Conservation (phyloP, 2,888 invertebrate species). For the Nymphalis c-album region DNA sequence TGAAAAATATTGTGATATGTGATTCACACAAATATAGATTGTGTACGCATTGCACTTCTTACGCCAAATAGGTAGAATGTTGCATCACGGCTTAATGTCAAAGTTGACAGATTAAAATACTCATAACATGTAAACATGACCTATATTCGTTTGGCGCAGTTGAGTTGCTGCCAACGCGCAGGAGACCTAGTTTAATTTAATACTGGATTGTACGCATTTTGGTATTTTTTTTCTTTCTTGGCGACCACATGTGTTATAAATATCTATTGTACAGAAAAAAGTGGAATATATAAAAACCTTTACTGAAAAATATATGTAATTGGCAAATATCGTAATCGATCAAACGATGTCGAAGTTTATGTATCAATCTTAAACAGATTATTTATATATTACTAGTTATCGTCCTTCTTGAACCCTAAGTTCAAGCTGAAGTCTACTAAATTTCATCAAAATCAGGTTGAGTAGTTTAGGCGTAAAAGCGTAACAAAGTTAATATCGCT, state of each 20-base stretch:
- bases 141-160: constrained; percentile 35
- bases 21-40: neutral
- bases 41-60: neutral
- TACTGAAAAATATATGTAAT: too few relatives aligned
- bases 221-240: neutral
- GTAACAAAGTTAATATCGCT: too few relatives aligned
- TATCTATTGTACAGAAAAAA: too few relatives aligned
- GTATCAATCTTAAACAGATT: too few relatives aligned
- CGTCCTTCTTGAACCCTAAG: too few relatives aligned
- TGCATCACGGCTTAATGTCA: constrained; percentile 30
- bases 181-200: constrained; percentile 31
- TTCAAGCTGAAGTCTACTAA: too few relatives aligned
- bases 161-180: constrained; percentile 37
- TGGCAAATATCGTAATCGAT: too few relatives aligned
- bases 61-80: constrained; percentile 9
- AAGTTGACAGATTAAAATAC: constrained; percentile 38
- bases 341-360: too few relatives aligned
- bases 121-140: constrained; percentile 39
- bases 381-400: too few relatives aligned
- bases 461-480: too few relatives aligned
- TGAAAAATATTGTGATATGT: neutral
- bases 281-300: too few relatives aligned
- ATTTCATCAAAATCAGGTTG: too few relatives aligned
- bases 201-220: constrained; percentile 19
- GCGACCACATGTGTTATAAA: neutral